phyloP scores from a whole-genome alignment of 2,113 vertebrate genomes.

The Rhinolophus ferrumequinum region DNA sequence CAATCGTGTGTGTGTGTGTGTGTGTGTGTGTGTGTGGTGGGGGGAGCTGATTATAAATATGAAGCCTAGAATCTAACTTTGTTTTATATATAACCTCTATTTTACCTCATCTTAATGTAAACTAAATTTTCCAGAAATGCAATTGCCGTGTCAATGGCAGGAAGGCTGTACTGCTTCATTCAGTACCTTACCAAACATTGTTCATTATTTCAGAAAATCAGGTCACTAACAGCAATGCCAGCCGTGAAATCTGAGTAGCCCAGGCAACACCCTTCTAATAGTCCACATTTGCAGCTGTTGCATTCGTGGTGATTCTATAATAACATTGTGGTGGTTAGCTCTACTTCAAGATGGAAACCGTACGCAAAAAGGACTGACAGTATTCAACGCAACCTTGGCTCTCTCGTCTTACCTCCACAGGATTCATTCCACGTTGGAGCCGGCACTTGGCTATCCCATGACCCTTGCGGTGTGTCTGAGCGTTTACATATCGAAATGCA shows the following conservation, averaged over 20 bases:
- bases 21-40: rapidly evolving
- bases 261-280: too few species aligned
- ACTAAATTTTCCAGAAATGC: slow-evolving; percentile 21
- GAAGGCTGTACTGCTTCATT: neutral
- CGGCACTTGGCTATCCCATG: too few species aligned
- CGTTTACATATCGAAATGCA: neutral
- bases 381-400: rapidly evolving
- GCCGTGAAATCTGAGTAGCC: neutral
- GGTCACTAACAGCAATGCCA: rapidly evolving
- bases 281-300: neutral
- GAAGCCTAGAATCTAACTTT: neutral
- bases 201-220: neutral
- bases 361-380: neutral
- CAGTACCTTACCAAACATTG: neutral
- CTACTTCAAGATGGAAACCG: neutral
- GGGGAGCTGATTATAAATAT: neutral
- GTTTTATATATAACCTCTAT: neutral
- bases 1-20: neutral
- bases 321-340: neutral
- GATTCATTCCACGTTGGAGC: neutral
- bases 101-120: slow-evolving; percentile 34
- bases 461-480: rapidly evolving
- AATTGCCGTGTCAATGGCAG: neutral
- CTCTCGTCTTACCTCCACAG: neutral
- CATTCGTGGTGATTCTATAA: neutral